These are phyloP conservation scores for Adoxophyes honmai DNA, from an alignment of 1,140 invertebrate species.

Conservation along the genomic window DNA sequence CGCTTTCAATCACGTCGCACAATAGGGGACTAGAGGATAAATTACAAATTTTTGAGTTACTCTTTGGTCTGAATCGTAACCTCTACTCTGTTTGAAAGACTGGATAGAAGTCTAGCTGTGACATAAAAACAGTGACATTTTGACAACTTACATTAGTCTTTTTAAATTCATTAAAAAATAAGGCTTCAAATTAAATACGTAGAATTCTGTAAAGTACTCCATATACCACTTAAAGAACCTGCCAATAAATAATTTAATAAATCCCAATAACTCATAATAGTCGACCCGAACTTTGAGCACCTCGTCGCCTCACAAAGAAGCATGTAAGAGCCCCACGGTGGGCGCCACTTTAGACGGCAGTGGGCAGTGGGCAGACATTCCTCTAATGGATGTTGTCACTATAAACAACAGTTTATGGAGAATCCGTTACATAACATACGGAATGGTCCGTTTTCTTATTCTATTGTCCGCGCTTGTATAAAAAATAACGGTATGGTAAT, in stretches of 20 bases:
- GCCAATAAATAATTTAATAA: too few relatives aligned
- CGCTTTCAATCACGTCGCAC: neutral
- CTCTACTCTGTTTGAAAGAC: too few relatives aligned
- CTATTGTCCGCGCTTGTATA: neutral
- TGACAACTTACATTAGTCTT: too few relatives aligned
- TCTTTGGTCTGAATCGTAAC: too few relatives aligned
- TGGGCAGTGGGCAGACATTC: conserved; percentile 13
- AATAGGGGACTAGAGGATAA: too few relatives aligned
- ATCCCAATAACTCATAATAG: neutral
- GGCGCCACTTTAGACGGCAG: conserved; percentile 32
- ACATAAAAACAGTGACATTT: too few relatives aligned
- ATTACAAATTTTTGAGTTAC: too few relatives aligned
- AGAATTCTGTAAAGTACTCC: too few relatives aligned
- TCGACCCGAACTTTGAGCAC: neutral
- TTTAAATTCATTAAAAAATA: too few relatives aligned
- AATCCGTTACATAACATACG: conserved; percentile 2
- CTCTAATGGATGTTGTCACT: conserved; percentile 52
- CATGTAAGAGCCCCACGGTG: conserved; percentile 31
- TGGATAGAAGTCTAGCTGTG: too few relatives aligned
- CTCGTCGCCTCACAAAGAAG: neutral
- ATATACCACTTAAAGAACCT: too few relatives aligned
- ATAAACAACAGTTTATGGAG: conserved; percentile 44
- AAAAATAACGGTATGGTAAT: conserved; percentile 14
- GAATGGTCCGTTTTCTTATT: neutral
- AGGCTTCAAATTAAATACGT: too few relatives aligned